phyloP scores from a whole-genome alignment of 2,888 invertebrate genomes.

The Blera fallax region DNA sequence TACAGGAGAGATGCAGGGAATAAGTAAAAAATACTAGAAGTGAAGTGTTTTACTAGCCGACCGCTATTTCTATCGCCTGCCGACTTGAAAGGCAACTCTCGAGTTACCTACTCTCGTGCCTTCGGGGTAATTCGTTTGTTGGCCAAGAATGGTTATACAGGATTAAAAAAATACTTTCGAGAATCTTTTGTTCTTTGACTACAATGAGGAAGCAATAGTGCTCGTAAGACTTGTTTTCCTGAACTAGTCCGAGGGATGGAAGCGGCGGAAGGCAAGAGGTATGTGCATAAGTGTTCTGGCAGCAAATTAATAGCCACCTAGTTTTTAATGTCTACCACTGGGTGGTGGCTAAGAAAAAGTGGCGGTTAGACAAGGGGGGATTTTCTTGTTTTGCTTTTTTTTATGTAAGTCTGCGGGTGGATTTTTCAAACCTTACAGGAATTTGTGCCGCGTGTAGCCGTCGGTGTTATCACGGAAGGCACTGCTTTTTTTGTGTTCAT shows the following conservation, averaged over 20 bases:
- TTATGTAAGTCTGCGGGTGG: constrained; percentile 19
- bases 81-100: constrained; percentile 25
- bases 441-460: constrained; percentile 20
- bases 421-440: constrained; percentile 18
- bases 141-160: constrained; percentile 51
- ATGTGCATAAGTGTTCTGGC: constrained; percentile 67
- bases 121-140: constrained; percentile 58
- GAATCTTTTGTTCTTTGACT: constrained; percentile 50
- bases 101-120: constrained; percentile 41
- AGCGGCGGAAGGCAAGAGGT: not conserved
- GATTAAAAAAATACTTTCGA: constrained; percentile 26
- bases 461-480: constrained; percentile 25
- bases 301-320: constrained; percentile 71
- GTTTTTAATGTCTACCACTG: constrained; percentile 55
- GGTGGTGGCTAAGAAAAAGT: constrained; percentile 11
- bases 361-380: constrained; percentile 25
- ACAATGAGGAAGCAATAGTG: constrained; percentile 34
- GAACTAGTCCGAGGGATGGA: constrained; percentile 37
- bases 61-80: not conserved
- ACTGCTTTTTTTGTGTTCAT: not conserved
- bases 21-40: constrained; percentile 20
- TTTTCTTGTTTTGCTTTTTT: not conserved
- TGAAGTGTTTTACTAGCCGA: constrained; percentile 52
- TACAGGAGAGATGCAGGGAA: constrained; percentile 1
- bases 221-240: constrained; percentile 49